Evolutionary conservation across 1,140 invertebrate genomes (phyloP).

Genomic region (Drosophila lowei): DNA sequence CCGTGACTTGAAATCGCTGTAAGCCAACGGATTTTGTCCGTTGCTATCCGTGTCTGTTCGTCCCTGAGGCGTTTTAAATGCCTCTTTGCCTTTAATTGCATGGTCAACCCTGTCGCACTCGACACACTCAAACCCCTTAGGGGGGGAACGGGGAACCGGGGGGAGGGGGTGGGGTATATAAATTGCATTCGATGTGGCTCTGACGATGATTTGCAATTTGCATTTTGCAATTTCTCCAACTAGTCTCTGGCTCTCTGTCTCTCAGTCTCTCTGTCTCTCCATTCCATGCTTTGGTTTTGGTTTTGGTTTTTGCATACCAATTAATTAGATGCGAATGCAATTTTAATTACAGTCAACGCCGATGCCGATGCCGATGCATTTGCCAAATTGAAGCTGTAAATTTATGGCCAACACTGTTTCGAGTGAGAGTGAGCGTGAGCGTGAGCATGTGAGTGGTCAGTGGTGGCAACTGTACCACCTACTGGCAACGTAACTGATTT

Average conservation of each 20-base stretch:
- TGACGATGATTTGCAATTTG: slow-evolving; percentile 56
- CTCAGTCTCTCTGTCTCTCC: slow-evolving; percentile 17
- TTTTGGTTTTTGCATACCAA: slow-evolving; percentile 79
- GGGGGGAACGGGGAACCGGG: neutral
- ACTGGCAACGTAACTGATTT: slow-evolving; percentile 1
- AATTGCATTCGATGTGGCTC: slow-evolving; percentile 40
- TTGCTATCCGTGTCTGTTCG: slow-evolving; percentile 2
- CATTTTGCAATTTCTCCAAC: slow-evolving; percentile 71
- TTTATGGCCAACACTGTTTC: slow-evolving; percentile 59
- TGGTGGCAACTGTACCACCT: slow-evolving; percentile 55
- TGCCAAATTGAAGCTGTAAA: slow-evolving; percentile 68
- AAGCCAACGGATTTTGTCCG: slow-evolving; percentile 52
- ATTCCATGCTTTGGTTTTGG: slow-evolving; percentile 31
- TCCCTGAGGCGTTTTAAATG: slow-evolving; percentile 69
- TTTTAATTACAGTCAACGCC: slow-evolving; percentile 78
- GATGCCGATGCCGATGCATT: slow-evolving; percentile 56
- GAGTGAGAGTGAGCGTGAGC: neutral
- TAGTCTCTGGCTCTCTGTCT: slow-evolving; percentile 32
- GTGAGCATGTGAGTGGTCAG: slow-evolving; percentile 1
- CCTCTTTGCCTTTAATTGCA: slow-evolving; percentile 60
- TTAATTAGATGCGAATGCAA: slow-evolving; percentile 83
- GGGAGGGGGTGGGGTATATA: slow-evolving; percentile 29
- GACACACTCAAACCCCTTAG: slow-evolving; percentile 5
- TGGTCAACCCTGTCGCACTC: slow-evolving; percentile 41
- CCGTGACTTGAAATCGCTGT: slow-evolving; percentile 57